These are phyloP conservation scores for Oppia nitens DNA, from an alignment of 1,140 invertebrate species.

Conservation along the genomic window DNA sequence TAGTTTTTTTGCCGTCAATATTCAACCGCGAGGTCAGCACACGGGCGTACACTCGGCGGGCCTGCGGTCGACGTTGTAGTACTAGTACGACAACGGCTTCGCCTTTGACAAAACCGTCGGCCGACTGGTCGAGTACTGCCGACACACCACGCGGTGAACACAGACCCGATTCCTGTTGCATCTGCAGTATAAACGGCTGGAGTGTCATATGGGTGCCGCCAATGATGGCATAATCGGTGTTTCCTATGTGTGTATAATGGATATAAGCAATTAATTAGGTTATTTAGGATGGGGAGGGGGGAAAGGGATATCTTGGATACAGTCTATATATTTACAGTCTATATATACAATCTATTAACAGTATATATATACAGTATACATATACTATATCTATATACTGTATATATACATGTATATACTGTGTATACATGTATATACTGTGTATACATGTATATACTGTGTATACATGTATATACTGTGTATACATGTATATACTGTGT, in stretches of 20 bases:
- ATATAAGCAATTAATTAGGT: too few species aligned
- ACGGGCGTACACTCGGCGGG: conserved; percentile 64
- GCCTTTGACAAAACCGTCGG: conserved; percentile 48
- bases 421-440: too few species aligned
- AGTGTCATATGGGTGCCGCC: conserved; percentile 33
- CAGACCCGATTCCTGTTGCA: conserved; percentile 34
- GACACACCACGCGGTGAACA: conserved; percentile 34
- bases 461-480: too few species aligned
- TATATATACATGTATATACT: too few species aligned
- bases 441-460: too few species aligned
- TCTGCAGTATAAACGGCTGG: conserved; percentile 32
- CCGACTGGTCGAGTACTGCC: conserved; percentile 44
- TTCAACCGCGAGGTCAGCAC: conserved; percentile 43
- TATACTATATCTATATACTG: too few species aligned
- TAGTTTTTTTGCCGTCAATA: conserved; percentile 37
- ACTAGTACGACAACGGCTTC: conserved; percentile 66
- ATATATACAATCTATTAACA: too few species aligned
- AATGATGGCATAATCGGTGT: conserved; percentile 30
- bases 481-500: too few species aligned
- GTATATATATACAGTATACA: too few species aligned
- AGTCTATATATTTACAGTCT: too few species aligned
- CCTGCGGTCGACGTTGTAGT: conserved; percentile 54
- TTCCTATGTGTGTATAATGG: background rate
- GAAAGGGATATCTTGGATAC: too few species aligned
- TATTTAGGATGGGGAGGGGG: too few species aligned